phyloP scores from a whole-genome alignment of 2,113 vertebrate species.

The Ophiodon elongatus region DNA sequence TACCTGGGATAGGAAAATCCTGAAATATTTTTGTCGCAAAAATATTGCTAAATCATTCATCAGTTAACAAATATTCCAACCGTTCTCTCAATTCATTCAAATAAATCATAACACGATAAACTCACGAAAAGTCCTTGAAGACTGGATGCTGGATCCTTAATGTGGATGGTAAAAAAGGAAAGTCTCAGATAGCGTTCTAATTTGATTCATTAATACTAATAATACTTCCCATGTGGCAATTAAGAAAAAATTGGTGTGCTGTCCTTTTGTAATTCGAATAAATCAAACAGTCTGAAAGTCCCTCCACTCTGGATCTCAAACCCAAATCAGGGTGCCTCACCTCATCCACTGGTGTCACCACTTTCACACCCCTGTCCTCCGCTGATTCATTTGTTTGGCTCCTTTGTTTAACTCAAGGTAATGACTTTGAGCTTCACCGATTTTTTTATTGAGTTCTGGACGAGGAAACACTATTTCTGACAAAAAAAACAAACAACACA shows the following conservation, averaged over 20 bases:
- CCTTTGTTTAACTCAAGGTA: conserved; percentile 22
- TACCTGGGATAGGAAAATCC: not conserved
- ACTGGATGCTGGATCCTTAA: not conserved
- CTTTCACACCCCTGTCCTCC: conserved; percentile 2
- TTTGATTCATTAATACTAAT: not conserved
- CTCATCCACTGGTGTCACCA: conserved; percentile 8
- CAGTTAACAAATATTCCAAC: not conserved
- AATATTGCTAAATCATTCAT: not conserved
- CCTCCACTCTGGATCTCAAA: not conserved
- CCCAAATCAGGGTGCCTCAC: not conserved
- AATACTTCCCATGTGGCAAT: not conserved
- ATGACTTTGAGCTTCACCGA: conserved; percentile 17
- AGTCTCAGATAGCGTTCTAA: not conserved
- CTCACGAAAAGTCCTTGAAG: not conserved
- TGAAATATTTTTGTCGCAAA: not conserved
- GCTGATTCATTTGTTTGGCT: conserved; percentile 33
- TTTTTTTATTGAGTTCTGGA: conserved; percentile 23
- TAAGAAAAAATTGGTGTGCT: not conserved
- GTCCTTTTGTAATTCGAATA: not conserved
- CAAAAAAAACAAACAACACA: not conserved
- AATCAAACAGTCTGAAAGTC: not conserved
- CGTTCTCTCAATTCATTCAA: not conserved
- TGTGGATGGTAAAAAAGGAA: not conserved
- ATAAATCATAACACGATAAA: not conserved
- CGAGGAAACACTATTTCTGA: conserved; percentile 11